Base-by-base conservation (phyloP, 1,140 invertebrate species). In the Papilio aristodemus region DNA sequence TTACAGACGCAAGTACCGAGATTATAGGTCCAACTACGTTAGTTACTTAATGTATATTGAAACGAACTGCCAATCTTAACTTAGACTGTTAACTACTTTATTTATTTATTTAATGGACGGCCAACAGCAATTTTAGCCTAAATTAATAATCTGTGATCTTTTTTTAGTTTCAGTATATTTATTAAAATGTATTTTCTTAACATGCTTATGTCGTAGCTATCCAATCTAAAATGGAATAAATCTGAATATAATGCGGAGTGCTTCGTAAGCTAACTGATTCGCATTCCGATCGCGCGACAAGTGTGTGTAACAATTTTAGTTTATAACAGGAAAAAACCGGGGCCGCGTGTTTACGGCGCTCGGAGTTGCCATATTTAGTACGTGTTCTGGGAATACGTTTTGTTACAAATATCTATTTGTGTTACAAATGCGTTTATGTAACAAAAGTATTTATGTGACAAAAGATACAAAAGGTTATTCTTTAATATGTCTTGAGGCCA, bases 261-360 rank as follows among this genome's bases (percentile, higher is more conserved):
- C 32, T 37, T 3, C 11, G 9, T 36, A 60, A 39, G 13, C 13
- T 58, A 38, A 9, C 36, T 22, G 8, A 62, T 62, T 62, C 14
- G 32, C 8, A 62, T 62, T 62, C 59, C 14, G 14, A 38, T 17
- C 32, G 11, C 59, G 32, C 4, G 14, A 37, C 36, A 38, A 54
- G 46, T 54, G 14, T 62, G 36, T 38, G 36, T 38, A 17, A 62
- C 27, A 36, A 38, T 62, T 62, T 19, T 62, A 62, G 27, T 62
- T 62, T 62, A 38, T 19, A 62, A 62, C 27, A 62, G 59, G 59
- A 62, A 62, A 62, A 62, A 54, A 22, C 46, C 17, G 7, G n/a
- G 19, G 19, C 46, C 19, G 46, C 46, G 19, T 25, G 46, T 54
- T 22, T 54, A 54, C 17, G 19, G 27, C 27, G 6, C 22, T 22